Evolutionary conservation across 1,140 invertebrate species (phyloP).

Genomic region (Globodera rostochiensis): DNA sequence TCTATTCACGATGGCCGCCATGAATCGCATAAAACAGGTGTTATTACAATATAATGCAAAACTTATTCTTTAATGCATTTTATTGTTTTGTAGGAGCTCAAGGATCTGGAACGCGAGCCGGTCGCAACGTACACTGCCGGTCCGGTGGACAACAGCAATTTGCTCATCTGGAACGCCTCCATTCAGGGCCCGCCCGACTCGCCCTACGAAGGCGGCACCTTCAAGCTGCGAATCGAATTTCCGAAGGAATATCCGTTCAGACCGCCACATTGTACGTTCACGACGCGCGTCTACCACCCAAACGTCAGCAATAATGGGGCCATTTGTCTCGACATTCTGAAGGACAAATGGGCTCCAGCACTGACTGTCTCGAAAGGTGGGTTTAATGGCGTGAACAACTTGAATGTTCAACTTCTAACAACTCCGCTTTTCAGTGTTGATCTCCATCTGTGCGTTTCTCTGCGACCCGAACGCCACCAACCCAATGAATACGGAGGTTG

Average conservation of each 20-base stretch:
- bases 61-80: background rate
- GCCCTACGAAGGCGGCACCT: conserved; percentile 81
- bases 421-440: conserved; percentile 77
- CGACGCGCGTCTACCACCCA: conserved; percentile 98
- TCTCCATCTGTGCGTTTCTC: conserved; percentile 97
- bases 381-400: no score
- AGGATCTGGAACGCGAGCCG: conserved; percentile 95
- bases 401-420: no score
- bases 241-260: conserved; percentile 99
- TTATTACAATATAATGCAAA: conserved; percentile 3
- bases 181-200: conserved; percentile 93
- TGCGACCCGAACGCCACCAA: conserved; percentile 99
- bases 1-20: conserved; percentile 3
- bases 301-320: conserved; percentile 99
- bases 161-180: conserved; percentile 92
- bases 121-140: conserved; percentile 97
- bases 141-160: conserved; percentile 93
- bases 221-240: conserved; percentile 99
- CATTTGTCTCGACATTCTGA: conserved; percentile 91
- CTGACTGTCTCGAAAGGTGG: conserved; percentile 97
- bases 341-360: conserved; percentile 97
- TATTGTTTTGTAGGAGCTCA: conserved; percentile 78
- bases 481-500: conserved; percentile 96
- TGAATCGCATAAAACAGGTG: conserved; percentile 54
- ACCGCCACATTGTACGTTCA: conserved; percentile 98